These are phyloP conservation scores for Rhea americana DNA, from an alignment of 2,113 vertebrate species.

Conservation along the genomic window DNA sequence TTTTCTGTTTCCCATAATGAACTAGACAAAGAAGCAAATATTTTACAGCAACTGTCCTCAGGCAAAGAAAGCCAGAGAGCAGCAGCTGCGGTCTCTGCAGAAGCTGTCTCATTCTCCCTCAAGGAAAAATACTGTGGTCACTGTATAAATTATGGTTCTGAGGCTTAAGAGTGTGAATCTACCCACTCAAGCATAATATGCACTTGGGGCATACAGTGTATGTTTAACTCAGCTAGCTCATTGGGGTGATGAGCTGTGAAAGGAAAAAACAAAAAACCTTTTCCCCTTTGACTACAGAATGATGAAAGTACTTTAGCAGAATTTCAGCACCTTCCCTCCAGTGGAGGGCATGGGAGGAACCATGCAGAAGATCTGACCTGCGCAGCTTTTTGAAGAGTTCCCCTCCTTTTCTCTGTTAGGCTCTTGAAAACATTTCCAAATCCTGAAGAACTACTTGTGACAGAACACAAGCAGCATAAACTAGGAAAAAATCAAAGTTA, in stretches of 20 bases:
- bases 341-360: neutral
- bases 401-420: neutral
- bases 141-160: neutral
- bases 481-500: neutral
- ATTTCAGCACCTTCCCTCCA: neutral
- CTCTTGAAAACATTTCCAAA: neutral
- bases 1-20: neutral
- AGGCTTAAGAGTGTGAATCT: neutral
- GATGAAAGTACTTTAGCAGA: neutral
- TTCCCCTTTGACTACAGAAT: neutral
- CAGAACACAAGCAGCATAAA: neutral
- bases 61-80: neutral
- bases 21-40: neutral
- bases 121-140: neutral
- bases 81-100: constrained; percentile 1
- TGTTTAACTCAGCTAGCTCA: neutral
- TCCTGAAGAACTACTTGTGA: neutral
- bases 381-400: neutral
- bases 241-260: neutral
- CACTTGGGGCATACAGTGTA: neutral
- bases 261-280: neutral
- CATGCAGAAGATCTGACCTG: neutral
- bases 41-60: neutral
- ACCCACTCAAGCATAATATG: neutral
- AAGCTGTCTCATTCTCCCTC: neutral